These are phyloP conservation scores for Takifugu flavidus DNA, from an alignment of 2,113 vertebrate genomes.

Conservation along the genomic window DNA sequence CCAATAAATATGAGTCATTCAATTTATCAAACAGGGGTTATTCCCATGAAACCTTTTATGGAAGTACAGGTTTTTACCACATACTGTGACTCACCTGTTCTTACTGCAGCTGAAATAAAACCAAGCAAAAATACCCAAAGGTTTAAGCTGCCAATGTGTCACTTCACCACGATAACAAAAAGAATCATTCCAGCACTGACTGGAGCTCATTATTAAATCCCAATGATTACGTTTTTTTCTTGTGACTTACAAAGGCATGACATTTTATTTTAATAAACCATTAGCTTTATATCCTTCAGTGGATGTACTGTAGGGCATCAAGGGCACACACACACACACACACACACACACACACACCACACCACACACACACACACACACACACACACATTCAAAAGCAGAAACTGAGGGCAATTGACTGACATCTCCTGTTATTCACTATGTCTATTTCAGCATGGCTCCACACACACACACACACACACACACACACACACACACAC, in stretches of 20 bases:
- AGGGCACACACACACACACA: constrained; percentile 22
- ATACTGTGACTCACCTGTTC: background rate
- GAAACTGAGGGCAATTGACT: no score
- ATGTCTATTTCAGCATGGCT: no score
- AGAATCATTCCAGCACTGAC: background rate
- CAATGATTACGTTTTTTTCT: background rate
- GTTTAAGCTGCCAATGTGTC: background rate
- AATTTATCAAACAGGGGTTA: background rate
- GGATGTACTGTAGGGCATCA: constrained; percentile 26
- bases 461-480: constrained; percentile 17
- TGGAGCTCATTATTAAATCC: background rate
- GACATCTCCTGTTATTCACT: no score
- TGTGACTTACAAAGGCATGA: constrained; percentile 41
- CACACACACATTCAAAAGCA: background rate
- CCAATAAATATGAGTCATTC: background rate
- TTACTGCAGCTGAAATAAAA: background rate
- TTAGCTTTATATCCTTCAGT: constrained; percentile 47
- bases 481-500: constrained; percentile 22
- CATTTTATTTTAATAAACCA: constrained; percentile 52
- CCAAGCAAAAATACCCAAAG: background rate
- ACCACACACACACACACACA: constrained; percentile 6
- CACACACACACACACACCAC: constrained; percentile 18
- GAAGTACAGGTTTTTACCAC: background rate
- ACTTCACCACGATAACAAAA: background rate
- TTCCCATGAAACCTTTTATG: background rate